Evolutionary conservation across 2,888 invertebrate species (phyloP).

Genomic region (Branchipolynoe longqiensis): DNA sequence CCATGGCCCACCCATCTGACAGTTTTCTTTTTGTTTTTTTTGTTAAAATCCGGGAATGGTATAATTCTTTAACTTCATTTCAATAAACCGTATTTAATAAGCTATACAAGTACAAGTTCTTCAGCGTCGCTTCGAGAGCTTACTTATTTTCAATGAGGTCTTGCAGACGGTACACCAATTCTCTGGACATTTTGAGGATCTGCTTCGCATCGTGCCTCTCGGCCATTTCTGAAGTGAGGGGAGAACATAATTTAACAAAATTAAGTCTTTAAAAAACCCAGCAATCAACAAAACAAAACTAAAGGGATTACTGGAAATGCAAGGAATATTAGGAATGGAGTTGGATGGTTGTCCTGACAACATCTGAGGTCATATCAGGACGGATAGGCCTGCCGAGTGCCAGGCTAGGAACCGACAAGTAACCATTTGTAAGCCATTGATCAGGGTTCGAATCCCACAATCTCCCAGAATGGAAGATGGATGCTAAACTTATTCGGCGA

Average conservation of each 20-base stretch:
- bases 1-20: not conserved
- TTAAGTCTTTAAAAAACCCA: not conserved
- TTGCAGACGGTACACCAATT: constrained; percentile 93
- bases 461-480: no score
- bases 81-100: not conserved
- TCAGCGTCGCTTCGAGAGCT: not conserved
- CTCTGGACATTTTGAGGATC: constrained; percentile 91
- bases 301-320: no score
- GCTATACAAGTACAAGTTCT: not conserved
- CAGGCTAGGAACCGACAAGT: no score
- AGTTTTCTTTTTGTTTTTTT: no score
- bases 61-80: not conserved
- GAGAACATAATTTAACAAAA: not conserved
- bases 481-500: no score
- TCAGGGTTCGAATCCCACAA: no score
- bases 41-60: not conserved
- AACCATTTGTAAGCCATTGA: no score
- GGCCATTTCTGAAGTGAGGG: constrained; percentile 92
- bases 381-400: no score
- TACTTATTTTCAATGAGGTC: constrained; percentile 93
- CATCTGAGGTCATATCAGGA: no score
- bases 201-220: constrained; percentile 94
- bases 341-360: no score
- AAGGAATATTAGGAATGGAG: no score
- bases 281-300: not conserved